Conservation (phyloP, 1,140 invertebrate species). For the Hyphantria cunea region DNA sequence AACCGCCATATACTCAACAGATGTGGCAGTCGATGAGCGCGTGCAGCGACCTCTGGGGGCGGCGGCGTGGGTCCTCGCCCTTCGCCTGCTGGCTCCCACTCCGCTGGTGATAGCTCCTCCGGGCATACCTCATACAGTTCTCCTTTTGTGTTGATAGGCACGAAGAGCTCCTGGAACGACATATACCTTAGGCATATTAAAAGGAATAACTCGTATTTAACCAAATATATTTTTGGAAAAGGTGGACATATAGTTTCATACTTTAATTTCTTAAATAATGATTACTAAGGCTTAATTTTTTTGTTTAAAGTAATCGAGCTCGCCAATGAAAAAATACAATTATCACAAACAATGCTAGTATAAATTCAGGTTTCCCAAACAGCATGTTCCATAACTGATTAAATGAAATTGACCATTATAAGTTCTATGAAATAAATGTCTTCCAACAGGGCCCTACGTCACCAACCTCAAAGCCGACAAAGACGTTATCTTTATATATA, state of each 20-base stretch:
- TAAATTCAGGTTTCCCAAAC: too few species aligned
- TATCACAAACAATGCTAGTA: too few species aligned
- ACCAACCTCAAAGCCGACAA: background rate
- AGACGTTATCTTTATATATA: background rate
- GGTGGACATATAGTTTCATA: too few species aligned
- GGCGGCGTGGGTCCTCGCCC: constrained; percentile 36
- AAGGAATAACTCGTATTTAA: background rate
- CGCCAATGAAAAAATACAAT: too few species aligned
- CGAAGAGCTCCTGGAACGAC: constrained; percentile 82
- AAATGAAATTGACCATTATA: too few species aligned
- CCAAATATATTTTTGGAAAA: too few species aligned
- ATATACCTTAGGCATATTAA: constrained; percentile 30
- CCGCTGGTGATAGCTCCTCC: constrained; percentile 76
- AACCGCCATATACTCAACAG: constrained; percentile 78
- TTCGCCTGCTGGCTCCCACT: constrained; percentile 61
- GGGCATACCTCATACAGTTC: constrained; percentile 83
- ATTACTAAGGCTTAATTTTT: too few species aligned
- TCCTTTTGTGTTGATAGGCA: constrained; percentile 83
- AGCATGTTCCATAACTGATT: too few species aligned
- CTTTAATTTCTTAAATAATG: too few species aligned
- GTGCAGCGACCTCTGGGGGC: constrained; percentile 52
- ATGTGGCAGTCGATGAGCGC: constrained; percentile 66
- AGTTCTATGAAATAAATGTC: background rate
- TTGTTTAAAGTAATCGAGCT: too few species aligned
- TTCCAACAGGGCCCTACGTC: background rate